These are phyloP conservation scores for Euura lappo DNA, from an alignment of 1,140 invertebrate species.

Conservation along the genomic window DNA sequence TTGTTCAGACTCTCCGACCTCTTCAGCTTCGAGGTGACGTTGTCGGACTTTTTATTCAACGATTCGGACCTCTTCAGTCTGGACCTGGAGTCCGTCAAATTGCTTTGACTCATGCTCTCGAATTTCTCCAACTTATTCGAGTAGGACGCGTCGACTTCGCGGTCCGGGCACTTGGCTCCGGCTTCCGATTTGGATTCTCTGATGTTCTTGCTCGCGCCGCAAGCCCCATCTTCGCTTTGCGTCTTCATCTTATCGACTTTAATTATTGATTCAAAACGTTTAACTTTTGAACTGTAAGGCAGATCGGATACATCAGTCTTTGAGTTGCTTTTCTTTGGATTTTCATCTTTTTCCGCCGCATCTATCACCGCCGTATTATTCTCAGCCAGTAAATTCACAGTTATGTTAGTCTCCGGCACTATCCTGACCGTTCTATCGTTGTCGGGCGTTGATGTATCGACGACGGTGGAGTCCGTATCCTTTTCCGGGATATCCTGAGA, in stretches of 20 bases:
- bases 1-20: constrained; percentile 58
- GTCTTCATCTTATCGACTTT: neutral
- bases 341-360: constrained; percentile 46
- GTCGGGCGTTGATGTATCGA: constrained; percentile 37
- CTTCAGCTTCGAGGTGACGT: constrained; percentile 51
- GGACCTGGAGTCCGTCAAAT: constrained; percentile 42
- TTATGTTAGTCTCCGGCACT: constrained; percentile 14
- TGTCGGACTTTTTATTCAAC: constrained; percentile 63
- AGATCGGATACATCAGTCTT: constrained; percentile 11
- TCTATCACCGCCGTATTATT: constrained; percentile 24
- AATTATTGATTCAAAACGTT: constrained; percentile 19
- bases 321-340: constrained; percentile 19
- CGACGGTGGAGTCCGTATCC: constrained; percentile 40
- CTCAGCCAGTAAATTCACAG: neutral
- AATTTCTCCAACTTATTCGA: constrained; percentile 58
- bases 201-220: constrained; percentile 8
- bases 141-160: constrained; percentile 34
- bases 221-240: neutral
- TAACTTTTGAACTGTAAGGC: constrained; percentile 24
- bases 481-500: constrained; percentile 45
- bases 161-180: neutral
- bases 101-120: constrained; percentile 51
- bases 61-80: constrained; percentile 67
- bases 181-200: constrained; percentile 12
- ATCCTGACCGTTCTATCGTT: constrained; percentile 43